These are phyloP conservation scores for Thaleichthys pacificus DNA, from an alignment of 2,797 vertebrate species.

Conservation along the genomic window DNA sequence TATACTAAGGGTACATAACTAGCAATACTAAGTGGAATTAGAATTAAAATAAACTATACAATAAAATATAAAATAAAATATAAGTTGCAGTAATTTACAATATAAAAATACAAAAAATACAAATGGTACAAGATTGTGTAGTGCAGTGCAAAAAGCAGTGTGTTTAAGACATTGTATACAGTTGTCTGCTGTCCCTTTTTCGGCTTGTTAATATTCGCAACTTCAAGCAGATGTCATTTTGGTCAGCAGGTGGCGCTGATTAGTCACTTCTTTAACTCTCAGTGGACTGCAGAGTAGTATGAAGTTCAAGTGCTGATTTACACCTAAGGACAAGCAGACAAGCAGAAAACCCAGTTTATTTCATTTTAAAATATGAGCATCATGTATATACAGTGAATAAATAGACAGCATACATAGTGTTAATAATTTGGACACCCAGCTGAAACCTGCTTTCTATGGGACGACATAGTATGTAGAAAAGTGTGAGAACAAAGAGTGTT, in stretches of 20 bases:
- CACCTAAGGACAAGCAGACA: neutral
- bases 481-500: neutral
- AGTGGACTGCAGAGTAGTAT: neutral
- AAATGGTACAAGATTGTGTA: too few relatives aligned
- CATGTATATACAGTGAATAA: neutral
- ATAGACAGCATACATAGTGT: neutral
- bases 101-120: too few relatives aligned
- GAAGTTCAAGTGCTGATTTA: neutral
- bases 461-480: neutral
- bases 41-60: too few relatives aligned
- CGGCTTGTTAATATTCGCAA: too few relatives aligned
- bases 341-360: neutral
- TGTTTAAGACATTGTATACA: too few relatives aligned
- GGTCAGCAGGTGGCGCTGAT: constrained; percentile 54
- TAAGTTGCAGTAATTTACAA: too few relatives aligned
- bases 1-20: too few relatives aligned
- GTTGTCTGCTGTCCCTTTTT: too few relatives aligned
- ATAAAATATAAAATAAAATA: too few relatives aligned
- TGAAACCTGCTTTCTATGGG: too few relatives aligned
- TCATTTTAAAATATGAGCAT: neutral
- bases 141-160: too few relatives aligned
- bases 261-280: neutral
- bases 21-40: too few relatives aligned
- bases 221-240: neutral
- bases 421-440: neutral